Percentiles rank a stretch among this genome's conserved stretches.
Conservation (phyloP, 2,113 vertebrate species). For the Lichenostomus cassidix region DNA sequence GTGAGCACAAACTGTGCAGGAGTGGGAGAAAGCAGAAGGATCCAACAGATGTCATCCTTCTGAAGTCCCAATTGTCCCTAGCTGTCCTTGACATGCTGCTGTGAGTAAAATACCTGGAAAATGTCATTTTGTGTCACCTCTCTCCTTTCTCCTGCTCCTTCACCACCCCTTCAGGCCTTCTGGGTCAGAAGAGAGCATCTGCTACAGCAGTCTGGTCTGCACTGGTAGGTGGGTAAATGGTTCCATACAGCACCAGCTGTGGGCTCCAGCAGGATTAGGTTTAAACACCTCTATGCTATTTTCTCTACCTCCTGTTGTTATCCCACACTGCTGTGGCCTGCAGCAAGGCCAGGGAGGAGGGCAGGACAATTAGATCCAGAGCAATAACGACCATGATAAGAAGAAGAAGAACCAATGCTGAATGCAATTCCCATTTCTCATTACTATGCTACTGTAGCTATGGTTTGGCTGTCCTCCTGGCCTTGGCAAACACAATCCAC, state of each 20-base stretch:
- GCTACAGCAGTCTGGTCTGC: background rate
- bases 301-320: background rate
- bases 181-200: background rate
- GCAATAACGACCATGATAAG: background rate
- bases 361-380: background rate
- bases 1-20: background rate
- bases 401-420: background rate
- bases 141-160: background rate
- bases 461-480: slow-evolving; percentile 63
- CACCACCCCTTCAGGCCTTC: background rate
- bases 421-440: slow-evolving; percentile 34
- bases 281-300: background rate
- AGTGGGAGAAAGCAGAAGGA: background rate
- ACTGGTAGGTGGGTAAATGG: background rate
- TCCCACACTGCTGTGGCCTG: background rate
- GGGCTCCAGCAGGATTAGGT: background rate
- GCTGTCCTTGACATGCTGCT: background rate
- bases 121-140: background rate
- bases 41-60: background rate
- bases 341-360: background rate
- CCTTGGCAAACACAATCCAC: slow-evolving; percentile 59
- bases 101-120: background rate
- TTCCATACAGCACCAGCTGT: background rate
- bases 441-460: slow-evolving; percentile 51
- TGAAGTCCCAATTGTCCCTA: background rate